Base-by-base conservation (phyloP, 2,797 vertebrate species). In the Holocentrus rufus region DNA sequence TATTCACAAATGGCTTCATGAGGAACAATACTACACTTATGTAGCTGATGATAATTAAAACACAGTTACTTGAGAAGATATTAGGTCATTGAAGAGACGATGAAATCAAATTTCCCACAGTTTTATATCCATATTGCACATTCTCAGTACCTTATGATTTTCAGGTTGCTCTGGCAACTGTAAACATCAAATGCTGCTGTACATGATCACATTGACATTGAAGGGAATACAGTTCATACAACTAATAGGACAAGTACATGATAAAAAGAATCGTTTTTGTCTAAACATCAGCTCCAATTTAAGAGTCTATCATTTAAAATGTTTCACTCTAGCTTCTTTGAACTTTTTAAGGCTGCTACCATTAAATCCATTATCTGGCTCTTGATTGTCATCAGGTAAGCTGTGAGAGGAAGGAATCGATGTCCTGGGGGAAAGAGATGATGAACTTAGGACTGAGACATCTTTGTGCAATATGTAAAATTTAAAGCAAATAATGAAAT, bases 361-460 rank as follows among this genome's bases (percentile, higher is more conserved):
- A 7, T 54, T 56, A 2, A 3, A 34, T 59, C 25, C 18, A 5
- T 2, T 18, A n/a, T 72, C 31, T 39, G 64, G 25, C 61, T 86
- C 74, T 67, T 82, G 49, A 58, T 18, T 64, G 34, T n/a, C 50
- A 2, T 94, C 92, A 95, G 71, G 91, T 90, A 52, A 97, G 94
- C 77, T 96, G 95, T 87, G 94, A 95, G 90, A 97, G 93, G 91
- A 95, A 96, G 47, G 93, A 93, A 85, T 95, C 94, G 87, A 97
- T 92, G 85, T 92, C 93, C 96, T 97, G 80, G 39, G 57, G 62
- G 50, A 18, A 31, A 46, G 73, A 78, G 70, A 79, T 65, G 1
- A 61, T 18, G n/a, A n/a, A 68, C 5, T 3, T 72, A 39, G 64
- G 23, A 65, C 7, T 15, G 7, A 14, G 23, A 52, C 53, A 11